Evolutionary conservation across 1,140 invertebrate species (phyloP).

Genomic region (Dysdera silvatica): DNA sequence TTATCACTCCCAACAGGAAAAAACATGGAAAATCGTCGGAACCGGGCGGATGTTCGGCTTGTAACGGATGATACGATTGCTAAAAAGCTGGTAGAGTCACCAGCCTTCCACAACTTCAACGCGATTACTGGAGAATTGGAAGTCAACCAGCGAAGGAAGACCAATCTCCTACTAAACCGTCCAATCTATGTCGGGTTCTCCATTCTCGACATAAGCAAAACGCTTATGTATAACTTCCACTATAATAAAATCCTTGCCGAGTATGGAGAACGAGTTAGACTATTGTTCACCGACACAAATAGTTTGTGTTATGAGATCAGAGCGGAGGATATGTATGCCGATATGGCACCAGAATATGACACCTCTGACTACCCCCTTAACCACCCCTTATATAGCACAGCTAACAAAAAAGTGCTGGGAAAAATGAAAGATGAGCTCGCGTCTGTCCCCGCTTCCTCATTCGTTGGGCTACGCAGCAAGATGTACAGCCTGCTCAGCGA

Average conservation of each 20-base stretch:
- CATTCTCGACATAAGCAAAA: constrained; percentile 31
- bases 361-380: constrained; percentile 7
- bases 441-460: not conserved
- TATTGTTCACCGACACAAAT: constrained; percentile 8
- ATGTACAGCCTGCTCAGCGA: not conserved
- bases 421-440: constrained; percentile 19
- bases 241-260: constrained; percentile 30
- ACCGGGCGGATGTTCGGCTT: not conserved
- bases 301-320: not conserved
- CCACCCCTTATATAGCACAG: not conserved
- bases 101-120: constrained; percentile 35
- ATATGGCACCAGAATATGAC: constrained; percentile 9
- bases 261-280: constrained; percentile 1
- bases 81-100: constrained; percentile 1
- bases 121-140: constrained; percentile 13
- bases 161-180: not conserved
- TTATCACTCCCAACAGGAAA: too few species aligned
- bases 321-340: not conserved
- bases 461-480: constrained; percentile 7
- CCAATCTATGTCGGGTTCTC: constrained; percentile 7
- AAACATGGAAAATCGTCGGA: constrained; percentile 1
- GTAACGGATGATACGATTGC: not conserved
- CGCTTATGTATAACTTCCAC: constrained; percentile 38
- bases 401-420: constrained; percentile 7
- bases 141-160: not conserved